Evolutionary conservation across 37 sponge, comb jelly and placozoan species (phyloP).

Genomic region (Bolinopsis microptera): DNA sequence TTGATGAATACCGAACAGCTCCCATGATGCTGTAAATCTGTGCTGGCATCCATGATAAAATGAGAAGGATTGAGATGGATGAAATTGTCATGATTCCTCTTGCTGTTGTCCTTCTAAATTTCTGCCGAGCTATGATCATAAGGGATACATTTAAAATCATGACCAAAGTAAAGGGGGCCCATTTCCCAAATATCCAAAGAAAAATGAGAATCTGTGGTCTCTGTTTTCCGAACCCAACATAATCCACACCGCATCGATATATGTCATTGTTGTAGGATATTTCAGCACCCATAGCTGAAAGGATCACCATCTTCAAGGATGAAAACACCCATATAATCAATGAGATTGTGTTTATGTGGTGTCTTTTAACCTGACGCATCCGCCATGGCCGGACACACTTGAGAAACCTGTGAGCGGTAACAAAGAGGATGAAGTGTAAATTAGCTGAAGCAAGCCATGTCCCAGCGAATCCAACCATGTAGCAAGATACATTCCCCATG

Average conservation of each 20-base stretch:
- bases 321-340: neutral
- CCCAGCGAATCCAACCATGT: neutral
- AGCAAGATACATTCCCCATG: neutral
- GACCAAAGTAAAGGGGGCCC: neutral
- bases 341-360: neutral
- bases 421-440: conserved; percentile 22
- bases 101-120: neutral
- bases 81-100: neutral
- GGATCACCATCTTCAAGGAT: neutral
- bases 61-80: conserved; percentile 6
- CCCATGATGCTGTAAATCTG: conserved; percentile 5
- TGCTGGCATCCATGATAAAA: conserved; percentile 1
- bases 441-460: conserved; percentile 31
- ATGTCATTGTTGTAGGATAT: neutral
- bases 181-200: conserved; percentile 22
- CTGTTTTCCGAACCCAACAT: neutral
- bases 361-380: neutral
- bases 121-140: neutral
- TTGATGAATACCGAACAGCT: neutral
- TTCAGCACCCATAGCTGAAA: conserved; percentile 3
- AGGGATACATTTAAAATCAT: neutral
- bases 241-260: conserved; percentile 23
- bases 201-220: neutral
- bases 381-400: neutral
- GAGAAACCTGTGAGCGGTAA: conserved; percentile 9